A percentile compares a stretch with the other conserved stretches of the same genome.
Conservation (phyloP, 2,113 vertebrate genomes). For the Conger conger region DNA sequence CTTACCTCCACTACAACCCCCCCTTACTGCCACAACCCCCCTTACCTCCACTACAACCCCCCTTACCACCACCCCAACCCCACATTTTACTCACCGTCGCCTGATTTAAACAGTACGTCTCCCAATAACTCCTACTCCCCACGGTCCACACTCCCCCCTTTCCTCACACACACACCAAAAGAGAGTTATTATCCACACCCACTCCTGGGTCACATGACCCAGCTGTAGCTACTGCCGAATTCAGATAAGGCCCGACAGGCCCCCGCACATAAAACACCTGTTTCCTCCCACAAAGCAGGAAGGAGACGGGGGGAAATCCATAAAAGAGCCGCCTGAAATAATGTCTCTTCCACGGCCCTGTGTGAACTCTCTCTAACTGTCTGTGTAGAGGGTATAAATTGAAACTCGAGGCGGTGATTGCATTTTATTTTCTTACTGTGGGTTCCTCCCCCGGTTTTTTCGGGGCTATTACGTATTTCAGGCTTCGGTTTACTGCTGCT, state of each 20-base stretch:
- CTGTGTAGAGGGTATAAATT: not conserved
- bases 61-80: not conserved
- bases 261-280: not conserved
- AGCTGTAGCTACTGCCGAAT: not conserved
- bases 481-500: not conserved
- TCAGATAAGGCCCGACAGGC: not conserved
- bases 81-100: not conserved
- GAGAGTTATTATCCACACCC: not conserved
- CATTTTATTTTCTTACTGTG: not conserved
- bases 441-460: not conserved
- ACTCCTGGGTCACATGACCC: not conserved
- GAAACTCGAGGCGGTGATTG: not conserved
- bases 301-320: not conserved
- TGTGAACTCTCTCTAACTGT: not conserved
- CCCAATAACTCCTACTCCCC: not conserved
- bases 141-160: not conserved
- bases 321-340: not conserved
- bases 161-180: not conserved
- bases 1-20: not conserved
- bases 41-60: not conserved
- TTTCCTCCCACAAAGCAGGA: not conserved
- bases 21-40: not conserved
- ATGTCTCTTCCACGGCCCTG: not conserved
- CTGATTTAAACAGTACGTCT: constrained; percentile 19
- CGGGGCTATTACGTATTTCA: not conserved